Base-by-base conservation (phyloP, 2,797 vertebrate species). In the Tympanoctomys barrerae region DNA sequence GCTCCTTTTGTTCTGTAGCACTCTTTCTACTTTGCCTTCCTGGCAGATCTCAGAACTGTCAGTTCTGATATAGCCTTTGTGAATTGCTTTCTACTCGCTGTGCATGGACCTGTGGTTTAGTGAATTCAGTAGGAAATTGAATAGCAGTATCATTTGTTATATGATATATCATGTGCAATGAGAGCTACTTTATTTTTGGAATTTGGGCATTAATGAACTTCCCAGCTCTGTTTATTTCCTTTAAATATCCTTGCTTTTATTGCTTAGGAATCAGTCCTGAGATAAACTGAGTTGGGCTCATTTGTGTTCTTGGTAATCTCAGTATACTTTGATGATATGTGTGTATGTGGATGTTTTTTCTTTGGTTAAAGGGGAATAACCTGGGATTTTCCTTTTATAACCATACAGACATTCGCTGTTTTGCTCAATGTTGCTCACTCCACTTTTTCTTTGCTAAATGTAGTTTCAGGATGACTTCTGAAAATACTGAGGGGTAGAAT, bases 391-490 rank as follows among this genome's bases (percentile, higher is more conserved):
- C 97, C 89, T 54, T 13, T 87, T 94, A 68, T 28, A 91, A 73
- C 68, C 90, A 19, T 33, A 94, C 96, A 97, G 89, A 96, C 3
- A 0, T 64, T 93, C 52, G 31, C 81, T 94, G 0, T 97, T 97
- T 98, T 97, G 94, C 96, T 94, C 94, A 95, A 18, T 61, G 87
- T 97, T 96, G 91, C 62, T 68, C 75, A 19, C 88, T 97, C 93
- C 52, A 46, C 89, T 98, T 90, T 95, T 97, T 98, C 98, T 98
- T 97, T 97, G 97, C 97, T 98, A 97, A 98, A 98, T 97, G 7
- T 97, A 96, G 98, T 98, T 98, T 98, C 98, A 97, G 97, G 97
- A 97, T 98, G 98, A 97, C 91, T 98, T 98, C 97, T 97, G 98
- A 97, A 98, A 98, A 97, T 97, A 98, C 97, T 86, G 85, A 96